A percentile compares a stretch with the other conserved stretches of the same genome.
These are phyloP conservation scores for Bembecia ichneumoniformis DNA, from an alignment of 2,888 invertebrate genomes.

Conservation along the genomic window DNA sequence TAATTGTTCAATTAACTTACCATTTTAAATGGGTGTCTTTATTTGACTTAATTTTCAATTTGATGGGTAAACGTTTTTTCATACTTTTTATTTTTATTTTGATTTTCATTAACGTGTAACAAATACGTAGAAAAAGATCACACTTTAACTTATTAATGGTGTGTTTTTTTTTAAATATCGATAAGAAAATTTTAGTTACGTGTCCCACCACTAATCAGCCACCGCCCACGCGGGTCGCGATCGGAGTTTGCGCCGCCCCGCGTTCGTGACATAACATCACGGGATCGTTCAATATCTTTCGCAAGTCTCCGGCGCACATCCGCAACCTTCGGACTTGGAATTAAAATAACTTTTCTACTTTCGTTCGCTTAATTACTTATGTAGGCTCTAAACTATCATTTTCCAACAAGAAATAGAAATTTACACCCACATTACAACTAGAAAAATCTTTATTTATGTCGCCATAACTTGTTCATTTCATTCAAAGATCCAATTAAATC, in stretches of 20 bases:
- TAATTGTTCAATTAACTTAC: too few species aligned
- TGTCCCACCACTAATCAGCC: conserved; percentile 26
- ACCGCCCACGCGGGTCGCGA: conserved; percentile 67
- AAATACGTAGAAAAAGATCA: too few species aligned
- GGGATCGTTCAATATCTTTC: conserved; percentile 63
- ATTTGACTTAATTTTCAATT: too few species aligned
- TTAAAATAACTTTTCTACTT: conserved; percentile 13
- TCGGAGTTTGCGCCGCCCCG: conserved; percentile 51
- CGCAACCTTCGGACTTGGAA: conserved; percentile 42
- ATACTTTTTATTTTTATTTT: too few species aligned
- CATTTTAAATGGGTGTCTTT: too few species aligned
- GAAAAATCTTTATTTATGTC: conserved; percentile 38
- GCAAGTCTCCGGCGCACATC: conserved; percentile 40
- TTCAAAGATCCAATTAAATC: conserved; percentile 41
- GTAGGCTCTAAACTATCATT: conserved; percentile 11
- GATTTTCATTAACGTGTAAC: too few species aligned
- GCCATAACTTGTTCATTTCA: conserved; percentile 29
- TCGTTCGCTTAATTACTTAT: conserved; percentile 2
- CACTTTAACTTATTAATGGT: too few species aligned
- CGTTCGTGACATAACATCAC: conserved; percentile 60
- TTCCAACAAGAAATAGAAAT: conserved; percentile 13
- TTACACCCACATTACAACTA: conserved; percentile 27
- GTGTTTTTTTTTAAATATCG: conserved; percentile 1
- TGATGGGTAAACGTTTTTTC: too few species aligned
- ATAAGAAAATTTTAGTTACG: conserved; percentile 9